Percentiles rank a stretch among this genome's conserved stretches.
phyloP scores from a whole-genome alignment of 2,113 vertebrate species.

The Elephas maximus region DNA sequence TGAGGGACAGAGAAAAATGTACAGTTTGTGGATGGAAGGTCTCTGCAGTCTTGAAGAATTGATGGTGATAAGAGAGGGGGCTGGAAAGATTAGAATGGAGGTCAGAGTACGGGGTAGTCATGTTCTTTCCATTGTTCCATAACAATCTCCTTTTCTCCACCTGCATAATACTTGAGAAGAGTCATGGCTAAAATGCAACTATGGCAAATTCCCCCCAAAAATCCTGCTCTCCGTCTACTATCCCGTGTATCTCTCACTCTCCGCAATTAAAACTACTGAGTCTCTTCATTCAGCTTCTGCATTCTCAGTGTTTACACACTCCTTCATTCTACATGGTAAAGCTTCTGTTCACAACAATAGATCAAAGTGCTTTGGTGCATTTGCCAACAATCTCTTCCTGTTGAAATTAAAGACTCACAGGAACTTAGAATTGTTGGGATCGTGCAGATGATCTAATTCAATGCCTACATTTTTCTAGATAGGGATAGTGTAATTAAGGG shows the following conservation, averaged over 20 bases:
- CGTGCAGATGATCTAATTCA: not conserved
- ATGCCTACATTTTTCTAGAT: not conserved
- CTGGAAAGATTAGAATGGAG: not conserved
- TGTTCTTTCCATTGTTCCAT: not conserved
- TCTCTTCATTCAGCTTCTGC: not conserved
- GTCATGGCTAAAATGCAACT: not conserved
- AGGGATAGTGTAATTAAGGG: not conserved
- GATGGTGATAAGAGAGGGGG: not conserved
- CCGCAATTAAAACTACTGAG: not conserved
- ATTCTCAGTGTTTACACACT: not conserved
- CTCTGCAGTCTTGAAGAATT: not conserved
- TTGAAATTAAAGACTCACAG: not conserved
- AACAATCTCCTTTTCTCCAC: not conserved
- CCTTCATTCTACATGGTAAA: not conserved
- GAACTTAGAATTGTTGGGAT: not conserved
- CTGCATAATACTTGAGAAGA: not conserved
- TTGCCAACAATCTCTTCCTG: not conserved
- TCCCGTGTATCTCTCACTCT: not conserved
- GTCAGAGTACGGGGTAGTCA: not conserved
- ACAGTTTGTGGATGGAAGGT: not conserved
- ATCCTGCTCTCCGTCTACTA: not conserved
- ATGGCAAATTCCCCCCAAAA: not conserved
- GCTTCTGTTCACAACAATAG: not conserved
- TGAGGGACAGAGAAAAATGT: not conserved
- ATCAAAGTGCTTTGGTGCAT: not conserved